phyloP scores from a whole-genome alignment of 1,140 invertebrate species.

The Zaprionus vittiger region DNA sequence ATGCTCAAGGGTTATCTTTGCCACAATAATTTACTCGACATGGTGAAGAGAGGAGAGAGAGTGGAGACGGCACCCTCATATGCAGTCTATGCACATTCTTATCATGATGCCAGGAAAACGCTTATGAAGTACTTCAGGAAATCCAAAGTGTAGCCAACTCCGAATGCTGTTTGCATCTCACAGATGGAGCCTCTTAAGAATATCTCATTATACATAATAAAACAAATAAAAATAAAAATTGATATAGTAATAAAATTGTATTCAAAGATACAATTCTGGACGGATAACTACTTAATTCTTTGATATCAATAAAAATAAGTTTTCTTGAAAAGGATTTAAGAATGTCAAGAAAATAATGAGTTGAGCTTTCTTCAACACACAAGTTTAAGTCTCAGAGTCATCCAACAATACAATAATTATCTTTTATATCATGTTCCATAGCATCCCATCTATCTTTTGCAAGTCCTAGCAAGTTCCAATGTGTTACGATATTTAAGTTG shows the following conservation, averaged over 20 bases:
- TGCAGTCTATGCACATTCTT: not conserved
- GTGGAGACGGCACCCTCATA: not conserved
- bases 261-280: too few relatives aligned
- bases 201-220: not conserved
- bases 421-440: too few relatives aligned
- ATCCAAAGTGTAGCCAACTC: not conserved
- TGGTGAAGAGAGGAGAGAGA: not conserved
- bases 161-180: not conserved
- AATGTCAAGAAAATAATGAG: not conserved
- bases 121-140: conserved; percentile 2
- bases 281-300: too few relatives aligned
- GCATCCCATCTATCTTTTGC: not conserved
- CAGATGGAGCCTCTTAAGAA: not conserved
- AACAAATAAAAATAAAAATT: not conserved
- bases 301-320: too few relatives aligned
- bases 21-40: conserved; percentile 24
- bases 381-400: too few relatives aligned
- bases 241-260: not conserved
- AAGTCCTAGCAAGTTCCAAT: too few relatives aligned
- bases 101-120: not conserved
- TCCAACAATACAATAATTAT: too few relatives aligned
- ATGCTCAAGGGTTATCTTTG: conserved; percentile 39
- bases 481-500: too few relatives aligned
- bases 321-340: not conserved
- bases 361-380: not conserved